These are phyloP conservation scores for Tachuris rubrigastra DNA, from an alignment of 2,113 vertebrate genomes.

Conservation along the genomic window DNA sequence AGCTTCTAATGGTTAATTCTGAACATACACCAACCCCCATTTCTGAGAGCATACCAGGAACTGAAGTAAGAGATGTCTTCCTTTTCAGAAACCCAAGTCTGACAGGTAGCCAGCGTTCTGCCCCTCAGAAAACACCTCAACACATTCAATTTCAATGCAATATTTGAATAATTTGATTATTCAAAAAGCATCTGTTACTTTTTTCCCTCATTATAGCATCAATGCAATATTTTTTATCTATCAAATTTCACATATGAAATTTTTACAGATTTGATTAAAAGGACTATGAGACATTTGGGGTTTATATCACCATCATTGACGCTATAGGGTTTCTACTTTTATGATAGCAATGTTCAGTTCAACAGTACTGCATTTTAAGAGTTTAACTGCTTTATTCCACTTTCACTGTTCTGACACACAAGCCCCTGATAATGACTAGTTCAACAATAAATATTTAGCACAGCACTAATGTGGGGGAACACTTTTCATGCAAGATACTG, in stretches of 20 bases:
- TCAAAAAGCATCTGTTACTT: neutral
- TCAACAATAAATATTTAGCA: slow-evolving; percentile 33
- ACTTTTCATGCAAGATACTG: neutral
- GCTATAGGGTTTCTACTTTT: neutral
- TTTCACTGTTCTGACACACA: slow-evolving; percentile 25
- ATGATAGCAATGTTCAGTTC: neutral
- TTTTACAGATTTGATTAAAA: neutral
- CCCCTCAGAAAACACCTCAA: neutral
- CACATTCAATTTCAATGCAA: neutral
- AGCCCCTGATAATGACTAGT: neutral
- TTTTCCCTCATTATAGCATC: neutral
- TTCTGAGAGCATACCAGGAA: neutral
- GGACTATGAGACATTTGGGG: neutral
- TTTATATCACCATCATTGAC: neutral
- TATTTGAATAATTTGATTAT: neutral
- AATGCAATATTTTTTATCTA: neutral
- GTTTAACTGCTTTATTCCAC: slow-evolving; percentile 17
- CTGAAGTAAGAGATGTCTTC: neutral
- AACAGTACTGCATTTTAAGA: neutral
- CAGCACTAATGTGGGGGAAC: neutral
- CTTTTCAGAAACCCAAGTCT: neutral
- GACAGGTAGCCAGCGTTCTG: neutral
- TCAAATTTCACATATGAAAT: neutral
- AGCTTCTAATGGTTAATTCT: neutral
- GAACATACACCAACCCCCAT: neutral